These are phyloP conservation scores for Botia kubotai DNA, from an alignment of 2,797 vertebrate species.

Conservation along the genomic window DNA sequence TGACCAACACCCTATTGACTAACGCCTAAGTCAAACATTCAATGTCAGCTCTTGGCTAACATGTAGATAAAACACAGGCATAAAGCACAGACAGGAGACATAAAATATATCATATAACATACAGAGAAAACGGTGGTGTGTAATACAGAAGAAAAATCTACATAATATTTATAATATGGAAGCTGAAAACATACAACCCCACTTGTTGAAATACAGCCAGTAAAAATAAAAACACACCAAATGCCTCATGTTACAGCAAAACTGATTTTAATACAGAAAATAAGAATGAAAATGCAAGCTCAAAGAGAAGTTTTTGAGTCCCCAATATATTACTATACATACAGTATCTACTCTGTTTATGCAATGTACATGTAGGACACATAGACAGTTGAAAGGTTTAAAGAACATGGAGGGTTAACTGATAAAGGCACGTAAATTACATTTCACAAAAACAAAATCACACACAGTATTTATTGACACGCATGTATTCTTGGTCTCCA, in stretches of 20 bases:
- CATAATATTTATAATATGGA: background rate
- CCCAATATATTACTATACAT: constrained; percentile 78
- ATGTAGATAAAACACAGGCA: background rate
- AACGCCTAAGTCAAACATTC: background rate
- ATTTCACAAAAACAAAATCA: constrained; percentile 28
- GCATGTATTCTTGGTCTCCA: constrained; percentile 12
- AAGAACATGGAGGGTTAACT: constrained; percentile 50
- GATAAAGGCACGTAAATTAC: constrained; percentile 63
- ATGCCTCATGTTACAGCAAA: constrained; percentile 2
- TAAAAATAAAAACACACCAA: constrained; percentile 1
- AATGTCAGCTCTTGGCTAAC: background rate
- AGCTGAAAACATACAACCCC: background rate
- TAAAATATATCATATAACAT: background rate
- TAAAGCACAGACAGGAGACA: background rate
- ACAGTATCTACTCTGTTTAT: constrained; percentile 71
- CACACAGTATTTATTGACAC: background rate
- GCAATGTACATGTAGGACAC: constrained; percentile 71
- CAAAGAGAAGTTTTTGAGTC: constrained; percentile 58
- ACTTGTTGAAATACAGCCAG: background rate
- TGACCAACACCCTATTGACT: background rate
- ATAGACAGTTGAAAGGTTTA: constrained; percentile 33
- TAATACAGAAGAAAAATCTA: background rate
- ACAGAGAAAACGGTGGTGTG: background rate
- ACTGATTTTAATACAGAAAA: constrained; percentile 59
- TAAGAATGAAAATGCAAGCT: constrained; percentile 42